Conservation (phyloP, 2,888 invertebrate genomes). For the Druceiella hillmani region DNA sequence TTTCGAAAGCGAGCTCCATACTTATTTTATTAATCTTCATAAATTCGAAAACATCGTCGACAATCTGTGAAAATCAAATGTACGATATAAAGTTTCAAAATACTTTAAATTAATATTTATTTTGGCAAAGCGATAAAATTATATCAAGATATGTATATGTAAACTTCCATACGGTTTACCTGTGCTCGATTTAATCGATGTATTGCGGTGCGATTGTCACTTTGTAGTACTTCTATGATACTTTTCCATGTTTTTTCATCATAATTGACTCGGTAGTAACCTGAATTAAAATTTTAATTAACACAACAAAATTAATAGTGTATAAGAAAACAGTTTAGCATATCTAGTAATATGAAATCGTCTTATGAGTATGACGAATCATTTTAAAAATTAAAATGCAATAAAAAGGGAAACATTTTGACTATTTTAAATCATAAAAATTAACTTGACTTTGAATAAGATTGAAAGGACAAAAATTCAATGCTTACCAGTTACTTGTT, state of each 20-base stretch:
- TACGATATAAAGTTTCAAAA: too few relatives aligned
- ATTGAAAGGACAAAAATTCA: too few relatives aligned
- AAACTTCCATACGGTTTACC: slow-evolving; percentile 30
- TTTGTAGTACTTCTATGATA: slow-evolving; percentile 40
- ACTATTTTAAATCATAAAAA: too few relatives aligned
- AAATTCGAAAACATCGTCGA: slow-evolving; percentile 73
- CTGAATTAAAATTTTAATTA: slow-evolving; percentile 36
- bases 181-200: slow-evolving; percentile 70
- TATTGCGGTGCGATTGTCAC: slow-evolving; percentile 43
- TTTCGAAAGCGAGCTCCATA: slow-evolving; percentile 54
- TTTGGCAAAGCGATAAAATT: not conserved
- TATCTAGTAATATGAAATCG: too few relatives aligned
- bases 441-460: too few relatives aligned
- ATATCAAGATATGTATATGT: not conserved
- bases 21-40: slow-evolving; percentile 54
- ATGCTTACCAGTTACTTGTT: slow-evolving; percentile 52
- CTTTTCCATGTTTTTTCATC: slow-evolving; percentile 49
- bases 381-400: too few relatives aligned
- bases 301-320: too few relatives aligned
- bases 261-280: slow-evolving; percentile 63
- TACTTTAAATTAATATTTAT: not conserved
- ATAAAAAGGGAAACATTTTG: too few relatives aligned
- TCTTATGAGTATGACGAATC: too few relatives aligned
- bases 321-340: too few relatives aligned
- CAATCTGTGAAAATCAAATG: slow-evolving; percentile 50